Base-by-base conservation (phyloP, 2,113 vertebrate species). In the Sturnira hondurensis region DNA sequence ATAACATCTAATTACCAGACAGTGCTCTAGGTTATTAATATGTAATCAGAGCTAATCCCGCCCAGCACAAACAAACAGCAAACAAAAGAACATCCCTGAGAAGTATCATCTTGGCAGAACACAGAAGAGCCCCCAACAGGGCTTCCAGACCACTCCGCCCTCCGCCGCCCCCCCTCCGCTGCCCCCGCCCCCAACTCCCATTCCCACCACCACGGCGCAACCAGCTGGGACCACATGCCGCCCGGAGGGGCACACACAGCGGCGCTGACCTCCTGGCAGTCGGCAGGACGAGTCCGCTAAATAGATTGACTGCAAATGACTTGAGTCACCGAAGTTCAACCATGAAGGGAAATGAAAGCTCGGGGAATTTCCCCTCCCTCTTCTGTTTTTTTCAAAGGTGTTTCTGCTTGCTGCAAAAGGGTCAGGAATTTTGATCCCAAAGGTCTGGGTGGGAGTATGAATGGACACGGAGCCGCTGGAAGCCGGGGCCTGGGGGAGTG, bases 1-100 rank as follows among this genome's bases (percentile, higher is more conserved):
- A 97, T 97, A 97, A 71, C 86, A 97, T 95, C 92, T 96, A 97
- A 96, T 96, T 88, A 96, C 92, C 61, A 93, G 95, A 90, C 52
- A 88, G 89, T 19, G 63, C 94, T 97, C 93, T 61, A 77, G 61
- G 95, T 97, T 95, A 98, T 97, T 95, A 93, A 92, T 95, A 90
- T 96, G 74, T 97, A 97, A 96, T 68, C 78, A 36, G 61, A 97
- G n/a, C n/a, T 98, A 97, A 98, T 96, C 54, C 96, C 93, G 94
- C 88, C 36, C 76, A 83, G 73, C 63, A 5, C 85, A 93, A 95
- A 94, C 68, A 95, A 89, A 94, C 93, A 91, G 83, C 94, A 93
- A 96, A 96, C 93, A 94, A 94, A 91, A 82, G n/a, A 82, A 13
- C 20, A 67, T 41, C 45, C 70, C 80, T 36, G 17, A 41, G 47